Evolutionary conservation across 2,888 invertebrate species (phyloP).

Genomic region (Ornithoptera alexandrae): DNA sequence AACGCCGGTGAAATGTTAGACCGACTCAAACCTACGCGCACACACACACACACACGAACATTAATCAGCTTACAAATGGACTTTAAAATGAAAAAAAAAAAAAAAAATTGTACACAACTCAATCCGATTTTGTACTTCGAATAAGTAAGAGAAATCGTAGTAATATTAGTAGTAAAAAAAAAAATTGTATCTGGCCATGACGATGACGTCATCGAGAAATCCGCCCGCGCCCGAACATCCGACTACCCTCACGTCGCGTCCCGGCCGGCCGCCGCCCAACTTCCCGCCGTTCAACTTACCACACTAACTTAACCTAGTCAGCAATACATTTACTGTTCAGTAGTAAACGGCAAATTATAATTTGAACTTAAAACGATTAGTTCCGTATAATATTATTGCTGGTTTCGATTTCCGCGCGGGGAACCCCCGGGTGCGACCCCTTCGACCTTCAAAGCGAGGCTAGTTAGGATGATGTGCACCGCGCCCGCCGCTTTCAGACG

Average conservation of each 20-base stretch:
- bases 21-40: too few relatives aligned
- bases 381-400: conserved; percentile 8
- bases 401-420: neutral
- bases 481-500: too few relatives aligned
- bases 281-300: neutral
- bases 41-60: too few relatives aligned
- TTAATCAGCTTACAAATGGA: too few relatives aligned
- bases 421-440: neutral
- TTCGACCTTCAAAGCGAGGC: too few relatives aligned
- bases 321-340: neutral
- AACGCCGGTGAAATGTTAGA: too few relatives aligned
- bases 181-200: neutral
- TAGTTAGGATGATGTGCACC: too few relatives aligned
- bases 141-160: too few relatives aligned
- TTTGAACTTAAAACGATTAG: conserved; percentile 5
- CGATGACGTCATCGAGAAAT: neutral
- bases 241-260: neutral
- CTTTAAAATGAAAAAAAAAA: too few relatives aligned
- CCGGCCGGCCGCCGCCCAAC: neutral
- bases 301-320: neutral
- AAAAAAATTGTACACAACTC: too few relatives aligned
- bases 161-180: too few relatives aligned
- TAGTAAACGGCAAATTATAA: conserved; percentile 11
- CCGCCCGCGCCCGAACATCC: neutral
- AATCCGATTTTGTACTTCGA: too few relatives aligned